Evolutionary conservation across 1,140 invertebrate genomes (phyloP).

Genomic region (Temnothorax longispinosus): DNA sequence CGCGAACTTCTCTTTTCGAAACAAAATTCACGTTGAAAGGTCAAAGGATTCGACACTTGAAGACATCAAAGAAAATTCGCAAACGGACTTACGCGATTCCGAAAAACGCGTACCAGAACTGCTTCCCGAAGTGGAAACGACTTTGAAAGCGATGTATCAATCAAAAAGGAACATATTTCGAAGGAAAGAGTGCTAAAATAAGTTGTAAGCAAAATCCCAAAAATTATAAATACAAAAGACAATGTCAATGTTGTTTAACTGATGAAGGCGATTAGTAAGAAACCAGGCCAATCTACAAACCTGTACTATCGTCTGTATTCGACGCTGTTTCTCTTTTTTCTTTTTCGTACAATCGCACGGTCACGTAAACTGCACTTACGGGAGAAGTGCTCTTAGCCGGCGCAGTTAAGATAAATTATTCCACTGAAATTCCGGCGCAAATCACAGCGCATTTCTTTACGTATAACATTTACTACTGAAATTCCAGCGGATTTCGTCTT

Average conservation of each 20-base stretch:
- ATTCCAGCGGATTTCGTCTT: not conserved
- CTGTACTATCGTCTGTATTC: not conserved
- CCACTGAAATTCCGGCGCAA: constrained; percentile 38
- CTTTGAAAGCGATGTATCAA: too few species aligned
- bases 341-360: not conserved
- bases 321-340: not conserved
- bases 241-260: constrained; percentile 59
- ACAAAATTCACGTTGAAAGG: too few species aligned
- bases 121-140: too few species aligned
- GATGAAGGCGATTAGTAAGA: constrained; percentile 68
- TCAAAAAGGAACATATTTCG: too few species aligned
- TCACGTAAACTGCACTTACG: constrained; percentile 49
- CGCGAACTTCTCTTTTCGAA: too few species aligned
- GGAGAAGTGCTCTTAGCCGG: constrained; percentile 34
- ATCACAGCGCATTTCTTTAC: constrained; percentile 3
- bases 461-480: not conserved
- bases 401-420: constrained; percentile 54
- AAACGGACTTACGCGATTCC: too few species aligned
- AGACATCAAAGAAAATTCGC: too few species aligned
- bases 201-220: too few species aligned
- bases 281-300: constrained; percentile 18
- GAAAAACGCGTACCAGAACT: too few species aligned
- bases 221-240: not conserved
- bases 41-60: too few species aligned
- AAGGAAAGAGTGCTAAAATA: too few species aligned